These are phyloP conservation scores for Hydractinia echinata DNA, from an alignment of 30 jellyfish, hydroid and myxozoan species.

Conservation along the genomic window DNA sequence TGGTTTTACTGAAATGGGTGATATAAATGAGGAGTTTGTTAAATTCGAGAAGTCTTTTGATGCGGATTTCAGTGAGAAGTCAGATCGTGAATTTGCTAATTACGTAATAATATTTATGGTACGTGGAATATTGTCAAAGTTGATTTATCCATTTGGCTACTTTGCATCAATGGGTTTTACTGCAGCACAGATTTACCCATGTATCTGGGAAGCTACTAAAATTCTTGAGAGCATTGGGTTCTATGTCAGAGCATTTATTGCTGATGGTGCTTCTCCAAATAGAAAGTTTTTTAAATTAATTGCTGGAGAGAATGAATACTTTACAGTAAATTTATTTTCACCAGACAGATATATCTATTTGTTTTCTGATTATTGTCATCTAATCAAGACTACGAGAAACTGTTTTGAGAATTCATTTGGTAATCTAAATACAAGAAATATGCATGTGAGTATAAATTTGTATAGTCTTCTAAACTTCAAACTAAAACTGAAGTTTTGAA, in stretches of 20 bases:
- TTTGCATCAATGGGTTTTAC: constrained; percentile 25
- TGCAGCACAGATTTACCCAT: not conserved
- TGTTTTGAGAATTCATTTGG: constrained; percentile 32
- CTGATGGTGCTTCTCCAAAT: constrained; percentile 40
- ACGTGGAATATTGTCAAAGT: constrained; percentile 18
- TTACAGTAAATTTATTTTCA: constrained; percentile 34
- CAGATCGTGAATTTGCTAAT: constrained; percentile 15
- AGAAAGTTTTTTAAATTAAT: constrained; percentile 12
- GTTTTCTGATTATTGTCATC: constrained; percentile 47
- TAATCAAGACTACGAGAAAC: constrained; percentile 43
- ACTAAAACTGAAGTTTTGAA: too few relatives aligned
- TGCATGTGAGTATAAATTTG: not conserved
- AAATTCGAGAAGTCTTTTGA: constrained; percentile 6
- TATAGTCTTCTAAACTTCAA: too few relatives aligned
- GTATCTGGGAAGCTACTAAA: constrained; percentile 16
- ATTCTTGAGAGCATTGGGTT: constrained; percentile 26
- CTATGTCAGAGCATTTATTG: constrained; percentile 7
- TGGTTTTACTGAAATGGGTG: constrained; percentile 39
- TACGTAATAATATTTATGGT: constrained; percentile 32
- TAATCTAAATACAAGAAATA: not conserved
- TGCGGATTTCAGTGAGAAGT: not conserved
- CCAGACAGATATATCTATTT: constrained; percentile 35
- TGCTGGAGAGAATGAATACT: constrained; percentile 1
- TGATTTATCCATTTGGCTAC: constrained; percentile 14
- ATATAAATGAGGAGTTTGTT: constrained; percentile 19